These are phyloP conservation scores for Trichogramma dendrolimi DNA, from an alignment of 2,888 invertebrate species.

Conservation along the genomic window DNA sequence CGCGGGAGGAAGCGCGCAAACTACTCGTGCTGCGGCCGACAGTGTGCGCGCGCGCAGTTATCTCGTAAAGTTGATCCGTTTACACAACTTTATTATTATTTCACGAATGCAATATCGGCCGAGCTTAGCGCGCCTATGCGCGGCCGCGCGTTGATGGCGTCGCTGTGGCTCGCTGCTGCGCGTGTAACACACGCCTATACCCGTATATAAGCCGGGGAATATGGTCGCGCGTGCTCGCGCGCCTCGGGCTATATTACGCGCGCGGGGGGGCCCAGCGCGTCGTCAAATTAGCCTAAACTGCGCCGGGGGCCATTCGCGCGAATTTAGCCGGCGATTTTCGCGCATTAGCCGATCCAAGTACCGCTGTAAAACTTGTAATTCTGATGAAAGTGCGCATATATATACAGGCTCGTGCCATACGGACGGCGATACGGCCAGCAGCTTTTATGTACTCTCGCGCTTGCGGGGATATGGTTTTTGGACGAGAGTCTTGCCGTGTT, in stretches of 20 bases:
- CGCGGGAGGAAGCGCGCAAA: constrained; percentile 33
- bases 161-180: too few relatives aligned
- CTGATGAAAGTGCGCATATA: not conserved
- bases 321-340: constrained; percentile 36
- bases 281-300: constrained; percentile 50
- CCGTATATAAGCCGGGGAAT: too few relatives aligned
- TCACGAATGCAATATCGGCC: constrained; percentile 48
- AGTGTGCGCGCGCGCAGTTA: constrained; percentile 32
- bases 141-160: too few relatives aligned
- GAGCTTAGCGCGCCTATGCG: constrained; percentile 31
- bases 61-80: constrained; percentile 51
- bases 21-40: constrained; percentile 34
- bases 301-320: constrained; percentile 32
- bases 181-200: too few relatives aligned
- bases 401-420: not conserved
- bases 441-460: not conserved
- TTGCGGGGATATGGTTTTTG: not conserved
- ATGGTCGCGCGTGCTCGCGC: not conserved
- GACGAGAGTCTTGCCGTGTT: constrained; percentile 1
- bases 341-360: not conserved
- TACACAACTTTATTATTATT: constrained; percentile 52
- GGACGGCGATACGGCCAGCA: not conserved
- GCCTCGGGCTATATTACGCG: not conserved
- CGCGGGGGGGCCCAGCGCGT: constrained; percentile 28
- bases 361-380: constrained; percentile 19